A percentile compares a stretch with the other conserved stretches of the same genome.
Conservation (phyloP, 2,888 invertebrate species). For the Aphodius sticticus region DNA sequence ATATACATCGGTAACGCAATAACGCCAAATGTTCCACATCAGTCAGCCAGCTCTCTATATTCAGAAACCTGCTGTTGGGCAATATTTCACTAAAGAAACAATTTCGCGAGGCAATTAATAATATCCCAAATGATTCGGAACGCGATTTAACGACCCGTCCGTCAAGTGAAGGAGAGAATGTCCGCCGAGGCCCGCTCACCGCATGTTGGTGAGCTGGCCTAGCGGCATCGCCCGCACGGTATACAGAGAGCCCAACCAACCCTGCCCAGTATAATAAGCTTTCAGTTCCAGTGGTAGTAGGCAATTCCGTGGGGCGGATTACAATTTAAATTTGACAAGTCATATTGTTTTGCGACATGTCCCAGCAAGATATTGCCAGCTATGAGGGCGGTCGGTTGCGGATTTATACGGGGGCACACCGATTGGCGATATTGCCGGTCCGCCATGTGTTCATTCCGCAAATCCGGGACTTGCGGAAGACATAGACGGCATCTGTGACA, state of each 20-base stretch:
- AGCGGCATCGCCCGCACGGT: neutral
- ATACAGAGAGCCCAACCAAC: neutral
- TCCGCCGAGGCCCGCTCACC: neutral
- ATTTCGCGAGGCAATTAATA: constrained; percentile 21
- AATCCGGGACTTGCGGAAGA: constrained; percentile 50
- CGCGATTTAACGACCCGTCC: constrained; percentile 13
- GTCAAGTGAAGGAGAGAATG: constrained; percentile 5
- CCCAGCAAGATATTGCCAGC: constrained; percentile 48
- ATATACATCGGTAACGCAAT: neutral
- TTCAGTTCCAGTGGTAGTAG: constrained; percentile 23
- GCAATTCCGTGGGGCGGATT: constrained; percentile 25
- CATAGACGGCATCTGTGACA: constrained; percentile 52
- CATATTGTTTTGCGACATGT: constrained; percentile 50
- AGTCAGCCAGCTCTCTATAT: neutral
- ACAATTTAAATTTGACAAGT: constrained; percentile 46
- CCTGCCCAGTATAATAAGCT: constrained; percentile 22
- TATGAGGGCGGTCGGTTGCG: constrained; percentile 41
- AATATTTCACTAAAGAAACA: constrained; percentile 24
- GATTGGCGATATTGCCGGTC: constrained; percentile 48
- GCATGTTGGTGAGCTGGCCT: neutral
- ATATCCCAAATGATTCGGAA: constrained; percentile 22
- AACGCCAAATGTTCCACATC: neutral
- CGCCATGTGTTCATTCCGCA: constrained; percentile 52
- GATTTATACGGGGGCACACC: constrained; percentile 47
- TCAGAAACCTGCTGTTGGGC: neutral